A percentile compares a stretch with the other conserved stretches of the same genome.
Conservation (phyloP, 2,888 invertebrate genomes). For the Pyralis farinalis region DNA sequence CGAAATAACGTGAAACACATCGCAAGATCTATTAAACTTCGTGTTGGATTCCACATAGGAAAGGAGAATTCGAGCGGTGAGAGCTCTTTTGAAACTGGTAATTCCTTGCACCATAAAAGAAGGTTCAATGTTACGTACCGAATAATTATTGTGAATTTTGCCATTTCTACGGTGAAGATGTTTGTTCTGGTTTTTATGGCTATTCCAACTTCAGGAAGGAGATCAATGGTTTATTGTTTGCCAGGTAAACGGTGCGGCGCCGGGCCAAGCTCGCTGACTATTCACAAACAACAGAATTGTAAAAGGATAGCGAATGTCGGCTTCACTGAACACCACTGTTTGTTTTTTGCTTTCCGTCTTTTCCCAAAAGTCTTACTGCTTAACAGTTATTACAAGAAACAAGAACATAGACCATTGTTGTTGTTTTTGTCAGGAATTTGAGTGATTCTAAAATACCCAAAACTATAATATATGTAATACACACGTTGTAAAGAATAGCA, state of each 20-base stretch:
- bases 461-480: too few relatives aligned
- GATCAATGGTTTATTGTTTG: slow-evolving; percentile 32
- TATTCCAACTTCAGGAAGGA: slow-evolving; percentile 42
- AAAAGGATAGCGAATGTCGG: slow-evolving; percentile 20
- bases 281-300: slow-evolving; percentile 33
- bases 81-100: slow-evolving; percentile 17
- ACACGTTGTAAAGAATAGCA: too few relatives aligned
- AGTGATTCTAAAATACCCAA: too few relatives aligned
- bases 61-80: too few relatives aligned
- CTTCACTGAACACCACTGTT: slow-evolving; percentile 1
- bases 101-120: slow-evolving; percentile 15
- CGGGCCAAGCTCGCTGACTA: slow-evolving; percentile 16
- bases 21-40: too few relatives aligned
- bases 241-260: slow-evolving; percentile 35
- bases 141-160: slow-evolving; percentile 31
- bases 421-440: too few relatives aligned
- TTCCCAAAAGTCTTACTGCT: slow-evolving; percentile 8
- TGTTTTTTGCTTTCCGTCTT: slow-evolving; percentile 1
- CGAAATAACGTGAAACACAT: too few relatives aligned
- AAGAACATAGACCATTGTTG: too few relatives aligned
- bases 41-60: too few relatives aligned
- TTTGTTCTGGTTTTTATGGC: slow-evolving; percentile 43
- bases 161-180: slow-evolving; percentile 31
- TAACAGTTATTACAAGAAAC: too few relatives aligned
- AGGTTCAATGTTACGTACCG: slow-evolving; percentile 32